phyloP scores from a whole-genome alignment of 2,888 invertebrate genomes.

The Spodoptera picta region DNA sequence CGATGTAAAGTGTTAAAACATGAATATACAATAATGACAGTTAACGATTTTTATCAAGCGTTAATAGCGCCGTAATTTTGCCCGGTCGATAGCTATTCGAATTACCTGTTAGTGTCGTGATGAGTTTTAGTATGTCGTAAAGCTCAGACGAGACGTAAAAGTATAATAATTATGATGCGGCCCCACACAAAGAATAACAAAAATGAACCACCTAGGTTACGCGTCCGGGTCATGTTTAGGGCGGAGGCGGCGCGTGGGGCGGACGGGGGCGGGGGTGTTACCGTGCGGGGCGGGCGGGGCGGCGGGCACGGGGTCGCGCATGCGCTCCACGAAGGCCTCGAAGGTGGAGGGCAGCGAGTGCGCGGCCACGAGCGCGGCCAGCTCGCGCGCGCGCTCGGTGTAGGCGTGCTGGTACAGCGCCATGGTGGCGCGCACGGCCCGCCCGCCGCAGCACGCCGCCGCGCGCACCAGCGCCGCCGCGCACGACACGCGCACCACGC shows the following conservation, averaged over 20 bases:
- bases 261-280: slow-evolving; percentile 41
- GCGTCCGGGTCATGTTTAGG: slow-evolving; percentile 36
- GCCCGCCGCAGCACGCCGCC: slow-evolving; percentile 97
- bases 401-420: slow-evolving; percentile 97
- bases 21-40: not conserved
- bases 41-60: slow-evolving; percentile 13
- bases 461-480: slow-evolving; percentile 95
- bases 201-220: slow-evolving; percentile 37
- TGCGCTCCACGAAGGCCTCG: slow-evolving; percentile 91
- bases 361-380: slow-evolving; percentile 94
- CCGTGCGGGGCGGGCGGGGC: slow-evolving; percentile 34
- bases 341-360: slow-evolving; percentile 96
- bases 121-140: slow-evolving; percentile 8
- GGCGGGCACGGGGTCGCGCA: slow-evolving; percentile 73
- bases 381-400: slow-evolving; percentile 95
- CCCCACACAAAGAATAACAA: slow-evolving; percentile 23
- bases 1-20: not conserved
- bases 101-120: not conserved
- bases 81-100: slow-evolving; percentile 6
- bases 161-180: not conserved
- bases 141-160: slow-evolving; percentile 8
- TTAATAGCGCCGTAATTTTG: slow-evolving; percentile 3
- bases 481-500: slow-evolving; percentile 88
- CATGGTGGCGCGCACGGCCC: slow-evolving; percentile 96
- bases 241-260: slow-evolving; percentile 31